Evolutionary conservation across 2,113 vertebrate species (phyloP), one percentile per base, ranked within the genome.

Genomic region (Actinemys pallida): DNA sequence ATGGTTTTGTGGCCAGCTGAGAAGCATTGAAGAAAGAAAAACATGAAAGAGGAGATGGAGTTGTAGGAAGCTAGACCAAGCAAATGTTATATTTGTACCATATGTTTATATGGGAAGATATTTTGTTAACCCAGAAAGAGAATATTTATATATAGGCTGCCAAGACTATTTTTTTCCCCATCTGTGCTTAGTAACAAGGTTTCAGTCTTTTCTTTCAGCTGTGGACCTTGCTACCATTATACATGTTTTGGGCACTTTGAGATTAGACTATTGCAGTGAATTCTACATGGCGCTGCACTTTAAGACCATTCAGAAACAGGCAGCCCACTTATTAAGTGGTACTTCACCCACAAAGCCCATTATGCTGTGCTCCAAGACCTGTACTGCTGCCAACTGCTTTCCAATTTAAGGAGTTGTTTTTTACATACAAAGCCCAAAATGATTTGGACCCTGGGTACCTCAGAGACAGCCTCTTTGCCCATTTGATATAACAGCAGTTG

Each of bases 161-260:
- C 39, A 86, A 90, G 47, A 76, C 0, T 0, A 5, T 76, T 79
- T 6, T 13, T 24, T n/a, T 11, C 5, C 93, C 11, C 3, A 17
- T 27, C n/a, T 49, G 4, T 65, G 47, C 27, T 86, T 86, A 59
- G 35, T 47, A 14, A 86, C 53, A 92, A 93, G 14, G 31, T 3
- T 72, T 39, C 0, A 1, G 29, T 84, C 39, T 72, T 42, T 78
- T 52, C 7, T 6, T 93, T 83, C 17, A 20, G 14, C 78, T 81
- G 6, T 72, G 45, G 49, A 78, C 53, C 89, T 83, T 27, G 42
- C 13, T 56, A 6, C 22, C 75, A 4, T n/a, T 65, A 13, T 56
- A 86, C 88, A 47, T 47, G 13, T 13, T 12, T 78, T 47, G 22
- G 45, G 47, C 42, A 78, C 42, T 75, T 72, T 78, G 42, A 4